Percentiles rank a stretch among this genome's conserved stretches.
phyloP scores from a whole-genome alignment of 1,140 invertebrate species.

The Trachymyrmex septentrionalis region DNA sequence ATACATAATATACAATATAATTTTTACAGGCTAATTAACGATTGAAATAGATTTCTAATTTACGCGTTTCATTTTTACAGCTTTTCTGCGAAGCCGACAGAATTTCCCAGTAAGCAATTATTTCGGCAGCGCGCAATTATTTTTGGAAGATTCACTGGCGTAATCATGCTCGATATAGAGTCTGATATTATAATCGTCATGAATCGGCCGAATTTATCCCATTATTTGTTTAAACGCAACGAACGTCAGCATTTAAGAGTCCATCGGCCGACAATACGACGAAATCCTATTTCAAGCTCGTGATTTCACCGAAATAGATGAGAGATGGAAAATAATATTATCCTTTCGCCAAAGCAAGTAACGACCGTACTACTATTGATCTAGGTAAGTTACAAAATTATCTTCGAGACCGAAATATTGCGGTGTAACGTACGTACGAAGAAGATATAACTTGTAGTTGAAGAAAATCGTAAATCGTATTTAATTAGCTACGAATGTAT shows the following conservation, averaged over 20 bases:
- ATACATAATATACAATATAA: not conserved
- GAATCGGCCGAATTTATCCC: conserved; percentile 37
- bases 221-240: conserved; percentile 56
- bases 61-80: not conserved
- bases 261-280: conserved; percentile 34
- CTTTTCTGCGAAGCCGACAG: not conserved
- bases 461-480: not conserved
- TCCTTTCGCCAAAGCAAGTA: conserved; percentile 3
- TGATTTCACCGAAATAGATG: conserved; percentile 19
- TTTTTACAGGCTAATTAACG: not conserved
- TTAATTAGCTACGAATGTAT: not conserved
- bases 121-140: conserved; percentile 47
- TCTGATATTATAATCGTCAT: conserved; percentile 57
- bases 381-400: not conserved
- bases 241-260: conserved; percentile 43
- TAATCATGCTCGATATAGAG: conserved; percentile 41
- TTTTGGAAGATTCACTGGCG: conserved; percentile 36
- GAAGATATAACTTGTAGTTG: not conserved
- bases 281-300: conserved; percentile 36
- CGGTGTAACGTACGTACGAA: not conserved
- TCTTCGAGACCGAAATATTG: not conserved
- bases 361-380: not conserved
- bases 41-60: conserved; percentile 11
- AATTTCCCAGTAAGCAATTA: conserved; percentile 28
- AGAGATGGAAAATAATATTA: conserved; percentile 45